Evolutionary conservation across 2,888 invertebrate species (phyloP).

Genomic region (Salpingus planirostris): DNA sequence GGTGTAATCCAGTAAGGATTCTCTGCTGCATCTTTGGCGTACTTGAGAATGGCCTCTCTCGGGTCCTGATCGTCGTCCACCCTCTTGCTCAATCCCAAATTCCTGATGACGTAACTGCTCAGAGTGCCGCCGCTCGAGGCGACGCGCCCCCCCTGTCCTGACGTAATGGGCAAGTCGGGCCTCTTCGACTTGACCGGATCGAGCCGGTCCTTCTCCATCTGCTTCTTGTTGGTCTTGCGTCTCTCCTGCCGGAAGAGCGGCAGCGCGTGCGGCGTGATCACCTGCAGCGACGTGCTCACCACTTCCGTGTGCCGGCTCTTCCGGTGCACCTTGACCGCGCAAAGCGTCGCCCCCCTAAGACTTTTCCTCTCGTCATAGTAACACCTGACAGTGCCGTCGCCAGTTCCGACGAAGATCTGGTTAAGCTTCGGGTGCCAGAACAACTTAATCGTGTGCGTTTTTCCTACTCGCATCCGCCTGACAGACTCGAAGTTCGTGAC

Average conservation of each 20-base stretch:
- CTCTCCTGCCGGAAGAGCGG: constrained; percentile 92
- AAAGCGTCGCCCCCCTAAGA: constrained; percentile 82
- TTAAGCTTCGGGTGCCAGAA: constrained; percentile 98
- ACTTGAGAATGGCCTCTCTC: constrained; percentile 87
- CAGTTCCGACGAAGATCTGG: constrained; percentile 88
- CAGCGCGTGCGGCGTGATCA: constrained; percentile 92
- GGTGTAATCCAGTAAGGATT: constrained; percentile 97
- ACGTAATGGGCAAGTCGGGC: constrained; percentile 81
- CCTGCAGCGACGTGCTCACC: constrained; percentile 81
- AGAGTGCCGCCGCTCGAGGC: constrained; percentile 92
- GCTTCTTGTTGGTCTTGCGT: constrained; percentile 78
- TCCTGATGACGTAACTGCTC: constrained; percentile 85
- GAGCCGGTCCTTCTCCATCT: constrained; percentile 82
- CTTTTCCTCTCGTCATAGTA: constrained; percentile 86
- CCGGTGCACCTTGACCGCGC: constrained; percentile 66
- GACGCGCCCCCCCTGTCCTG: constrained; percentile 86
- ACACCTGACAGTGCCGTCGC: constrained; percentile 82
- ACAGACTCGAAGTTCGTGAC: constrained; percentile 66
- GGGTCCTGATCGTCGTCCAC: constrained; percentile 92
- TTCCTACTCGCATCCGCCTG: constrained; percentile 65
- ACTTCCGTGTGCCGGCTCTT: constrained; percentile 79
- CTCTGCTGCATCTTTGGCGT: constrained; percentile 89
- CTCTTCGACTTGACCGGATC: constrained; percentile 76
- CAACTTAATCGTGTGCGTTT: constrained; percentile 78
- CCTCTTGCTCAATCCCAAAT: constrained; percentile 85